phyloP scores from a whole-genome alignment of 1,140 invertebrate genomes.

The Homarus americanus region DNA sequence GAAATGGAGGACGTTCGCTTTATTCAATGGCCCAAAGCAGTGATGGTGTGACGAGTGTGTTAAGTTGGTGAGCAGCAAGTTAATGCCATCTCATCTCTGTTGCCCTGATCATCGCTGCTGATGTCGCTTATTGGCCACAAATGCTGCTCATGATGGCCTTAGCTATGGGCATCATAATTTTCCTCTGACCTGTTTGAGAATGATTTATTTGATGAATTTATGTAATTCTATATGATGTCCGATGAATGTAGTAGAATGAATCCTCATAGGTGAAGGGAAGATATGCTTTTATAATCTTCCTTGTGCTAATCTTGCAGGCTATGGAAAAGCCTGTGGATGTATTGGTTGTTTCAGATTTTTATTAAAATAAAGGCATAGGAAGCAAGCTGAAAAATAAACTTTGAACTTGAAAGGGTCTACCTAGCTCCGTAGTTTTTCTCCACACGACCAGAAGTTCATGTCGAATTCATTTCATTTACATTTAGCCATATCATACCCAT shows the following conservation, averaged over 20 bases:
- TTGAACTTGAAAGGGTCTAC: conserved; percentile 22
- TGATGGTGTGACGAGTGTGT: not conserved
- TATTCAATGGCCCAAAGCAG: conserved; percentile 20
- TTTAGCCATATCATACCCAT: conserved; percentile 32
- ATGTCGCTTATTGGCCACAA: conserved; percentile 29
- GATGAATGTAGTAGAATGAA: not conserved
- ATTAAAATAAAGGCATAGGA: not conserved
- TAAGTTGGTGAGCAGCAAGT: not conserved
- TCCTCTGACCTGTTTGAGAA: not conserved
- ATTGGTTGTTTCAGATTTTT: conserved; percentile 22
- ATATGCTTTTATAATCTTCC: conserved; percentile 23
- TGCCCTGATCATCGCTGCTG: conserved; percentile 1
- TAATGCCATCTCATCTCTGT: not conserved
- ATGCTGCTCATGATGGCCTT: conserved; percentile 14
- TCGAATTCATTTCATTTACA: conserved; percentile 31
- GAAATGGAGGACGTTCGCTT: conserved; percentile 29
- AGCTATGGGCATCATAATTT: not conserved
- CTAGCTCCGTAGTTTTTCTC: conserved; percentile 24
- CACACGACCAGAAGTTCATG: conserved; percentile 22
- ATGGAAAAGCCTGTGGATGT: conserved; percentile 14
- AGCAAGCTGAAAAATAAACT: conserved; percentile 6
- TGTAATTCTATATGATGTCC: conserved; percentile 14
- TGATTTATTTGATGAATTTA: conserved; percentile 6
- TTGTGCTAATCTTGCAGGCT: conserved; percentile 7
- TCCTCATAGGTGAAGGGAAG: not conserved